A percentile compares a stretch with the other conserved stretches of the same genome.
Evolutionary conservation across 2,113 vertebrate genomes (phyloP).

Genomic region (Neotragus moschatus): DNA sequence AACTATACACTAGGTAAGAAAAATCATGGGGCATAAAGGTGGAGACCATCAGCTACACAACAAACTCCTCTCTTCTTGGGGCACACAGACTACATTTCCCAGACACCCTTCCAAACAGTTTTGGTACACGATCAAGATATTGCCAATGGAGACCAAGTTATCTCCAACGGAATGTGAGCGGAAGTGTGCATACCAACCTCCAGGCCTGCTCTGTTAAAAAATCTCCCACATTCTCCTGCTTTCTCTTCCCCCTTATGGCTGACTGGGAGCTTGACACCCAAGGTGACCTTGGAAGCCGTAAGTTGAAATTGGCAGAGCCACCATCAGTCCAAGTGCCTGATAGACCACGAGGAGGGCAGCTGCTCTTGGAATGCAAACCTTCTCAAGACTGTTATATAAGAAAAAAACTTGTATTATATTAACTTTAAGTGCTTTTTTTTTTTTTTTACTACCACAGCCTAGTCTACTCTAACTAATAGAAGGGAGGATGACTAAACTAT

Average conservation of each 20-base stretch:
- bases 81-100: neutral
- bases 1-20: neutral
- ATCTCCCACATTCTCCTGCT: neutral
- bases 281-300: neutral
- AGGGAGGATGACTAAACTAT: neutral
- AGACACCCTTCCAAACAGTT: neutral
- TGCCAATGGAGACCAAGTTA: neutral
- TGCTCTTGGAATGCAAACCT: neutral
- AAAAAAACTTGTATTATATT: neutral
- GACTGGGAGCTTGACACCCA: neutral
- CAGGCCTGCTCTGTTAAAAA: neutral
- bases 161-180: neutral
- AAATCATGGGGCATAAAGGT: neutral
- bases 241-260: neutral
- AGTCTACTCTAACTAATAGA: neutral
- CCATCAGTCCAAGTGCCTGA: neutral
- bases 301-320: neutral
- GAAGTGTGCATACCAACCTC: neutral
- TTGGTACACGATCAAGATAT: neutral
- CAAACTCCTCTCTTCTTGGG: neutral
- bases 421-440: neutral
- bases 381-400: neutral
- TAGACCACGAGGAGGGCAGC: neutral
- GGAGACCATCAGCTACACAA: neutral
- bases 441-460: neutral